phyloP scores from a whole-genome alignment of 2,888 invertebrate genomes.

The Trissoscelio sp. region DNA sequence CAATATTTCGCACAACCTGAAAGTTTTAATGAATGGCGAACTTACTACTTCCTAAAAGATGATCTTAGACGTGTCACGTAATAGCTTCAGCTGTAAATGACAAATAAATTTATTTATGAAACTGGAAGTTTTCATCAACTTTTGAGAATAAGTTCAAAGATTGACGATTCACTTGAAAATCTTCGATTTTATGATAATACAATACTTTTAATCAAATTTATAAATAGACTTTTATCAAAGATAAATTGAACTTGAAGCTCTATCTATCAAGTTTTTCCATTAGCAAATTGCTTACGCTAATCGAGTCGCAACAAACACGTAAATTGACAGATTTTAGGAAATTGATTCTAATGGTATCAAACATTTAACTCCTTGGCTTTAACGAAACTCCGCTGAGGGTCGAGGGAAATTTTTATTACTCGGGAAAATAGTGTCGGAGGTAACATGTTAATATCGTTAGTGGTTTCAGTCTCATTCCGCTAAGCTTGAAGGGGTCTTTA shows the following conservation, averaged over 20 bases:
- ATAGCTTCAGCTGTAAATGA: background rate
- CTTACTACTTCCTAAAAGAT: constrained; percentile 1
- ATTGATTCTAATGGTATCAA: constrained; percentile 3
- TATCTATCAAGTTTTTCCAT: no score
- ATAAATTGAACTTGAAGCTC: background rate
- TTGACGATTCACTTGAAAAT: background rate
- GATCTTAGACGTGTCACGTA: background rate
- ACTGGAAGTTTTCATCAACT: constrained; percentile 8
- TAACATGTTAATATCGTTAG: constrained; percentile 33
- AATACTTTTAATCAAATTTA: background rate
- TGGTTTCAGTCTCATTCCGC: background rate
- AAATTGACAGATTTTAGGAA: constrained; percentile 12
- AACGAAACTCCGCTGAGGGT: background rate
- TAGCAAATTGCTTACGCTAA: no score
- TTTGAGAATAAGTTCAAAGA: background rate
- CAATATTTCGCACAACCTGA: background rate
- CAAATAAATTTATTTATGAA: constrained; percentile 11
- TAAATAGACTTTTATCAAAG: no score
- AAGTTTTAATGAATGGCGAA: constrained; percentile 39
- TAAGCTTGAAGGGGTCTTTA: constrained; percentile 10
- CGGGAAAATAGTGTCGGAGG: background rate
- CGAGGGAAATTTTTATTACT: background rate
- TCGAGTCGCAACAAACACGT: no score
- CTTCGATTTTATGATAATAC: background rate
- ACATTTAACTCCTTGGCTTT: constrained; percentile 2